These are phyloP conservation scores for Macrotus californicus DNA, from an alignment of 2,113 vertebrate genomes.

Conservation along the genomic window DNA sequence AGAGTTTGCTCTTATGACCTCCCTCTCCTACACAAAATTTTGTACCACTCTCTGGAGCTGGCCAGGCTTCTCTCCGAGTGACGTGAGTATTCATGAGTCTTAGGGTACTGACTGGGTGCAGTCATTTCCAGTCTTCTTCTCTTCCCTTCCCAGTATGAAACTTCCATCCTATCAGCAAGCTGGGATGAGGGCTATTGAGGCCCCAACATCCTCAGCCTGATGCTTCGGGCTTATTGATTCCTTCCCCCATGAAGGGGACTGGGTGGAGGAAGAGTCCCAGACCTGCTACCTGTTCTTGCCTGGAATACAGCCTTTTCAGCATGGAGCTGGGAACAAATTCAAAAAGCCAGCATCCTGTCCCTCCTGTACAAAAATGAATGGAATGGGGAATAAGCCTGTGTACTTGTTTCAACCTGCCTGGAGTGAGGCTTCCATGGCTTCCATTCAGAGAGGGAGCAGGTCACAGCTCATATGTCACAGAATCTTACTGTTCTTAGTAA, in stretches of 20 bases:
- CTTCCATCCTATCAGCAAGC: not conserved
- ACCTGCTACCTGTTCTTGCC: not conserved
- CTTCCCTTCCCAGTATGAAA: not conserved
- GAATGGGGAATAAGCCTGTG: not conserved
- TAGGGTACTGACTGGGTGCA: not conserved
- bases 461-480: not conserved
- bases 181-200: not conserved
- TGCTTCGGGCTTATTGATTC: not conserved
- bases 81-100: not conserved
- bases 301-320: not conserved
- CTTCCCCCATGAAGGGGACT: not conserved
- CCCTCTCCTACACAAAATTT: not conserved
- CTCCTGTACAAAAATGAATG: not conserved
- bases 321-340: not conserved
- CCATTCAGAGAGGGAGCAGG: not conserved
- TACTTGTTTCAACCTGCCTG: not conserved
- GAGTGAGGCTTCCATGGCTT: not conserved
- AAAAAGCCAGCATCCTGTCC: not conserved
- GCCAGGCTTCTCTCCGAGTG: not conserved
- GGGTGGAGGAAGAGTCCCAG: not conserved
- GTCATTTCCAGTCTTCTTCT: not conserved
- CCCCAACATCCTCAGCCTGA: not conserved
- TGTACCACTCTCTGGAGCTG: not conserved
- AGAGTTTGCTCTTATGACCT: not conserved
- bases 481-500: not conserved